Base-by-base conservation (phyloP, 37 sponge, comb jelly and placozoan species). In the Trichoplax adhaerens region DNA sequence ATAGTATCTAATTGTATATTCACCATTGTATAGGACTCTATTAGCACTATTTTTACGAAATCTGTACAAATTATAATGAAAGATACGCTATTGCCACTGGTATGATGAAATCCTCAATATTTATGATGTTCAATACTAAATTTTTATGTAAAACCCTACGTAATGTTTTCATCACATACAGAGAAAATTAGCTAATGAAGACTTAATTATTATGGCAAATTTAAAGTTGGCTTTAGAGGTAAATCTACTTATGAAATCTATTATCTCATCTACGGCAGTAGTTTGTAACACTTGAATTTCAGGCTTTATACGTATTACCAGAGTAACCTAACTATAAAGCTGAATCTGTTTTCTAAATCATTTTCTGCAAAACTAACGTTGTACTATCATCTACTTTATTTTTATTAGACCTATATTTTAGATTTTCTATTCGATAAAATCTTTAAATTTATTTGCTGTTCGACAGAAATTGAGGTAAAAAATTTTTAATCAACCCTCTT, bases 401-500 rank as follows among this genome's bases (percentile, higher is more conserved):
- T 62, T 48, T 55, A 56, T 52, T n/a, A 89, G 90, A 83, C 91
- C 0, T 90, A 90, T 52, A 62, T 86, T 5, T 76, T 90, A 84
- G 71, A 72, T 8, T 70, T 58, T 1, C 70, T 90, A 2, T 81
- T 83, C 66, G 55, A 53, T 49, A 77, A 68, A 47, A 62, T 86
- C 5, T 90, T 90, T 62, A 75, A 78, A 29, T 81, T 76, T 53
- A 58, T 85, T 0, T 90, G 91, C 58, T 71, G 74, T 64, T 63
- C 58, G 46, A 67, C 73, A 48, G 81, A 81, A 1, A 12, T 51
- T 0, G 78, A 75, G 75, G 91, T 90, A 52, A 64, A 74, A 56
- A 2, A 4, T 29, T 29, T 29, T 29, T 29, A 29, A 29, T 29
- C 29, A 29, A 29, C 29, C 29, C 29, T 29, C 29, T 29, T 29